A percentile compares a stretch with the other conserved stretches of the same genome.
Conservation (phyloP, 2,113 vertebrate genomes). For the Cephalopholis sonnerati region DNA sequence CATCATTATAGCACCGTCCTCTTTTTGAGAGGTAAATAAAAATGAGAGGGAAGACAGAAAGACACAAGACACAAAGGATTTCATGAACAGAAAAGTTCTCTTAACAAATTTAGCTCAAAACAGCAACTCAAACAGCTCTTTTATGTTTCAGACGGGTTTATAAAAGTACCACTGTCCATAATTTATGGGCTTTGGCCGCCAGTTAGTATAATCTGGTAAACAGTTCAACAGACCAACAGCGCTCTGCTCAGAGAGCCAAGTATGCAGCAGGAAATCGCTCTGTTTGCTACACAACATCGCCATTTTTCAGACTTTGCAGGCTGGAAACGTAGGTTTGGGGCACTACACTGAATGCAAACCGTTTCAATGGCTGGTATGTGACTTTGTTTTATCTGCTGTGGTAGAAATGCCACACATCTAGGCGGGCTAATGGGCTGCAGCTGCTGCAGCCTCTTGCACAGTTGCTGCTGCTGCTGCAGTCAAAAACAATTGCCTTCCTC, state of each 20-base stretch:
- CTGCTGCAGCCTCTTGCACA: constrained; percentile 60
- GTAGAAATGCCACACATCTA: neutral
- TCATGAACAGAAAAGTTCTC: neutral
- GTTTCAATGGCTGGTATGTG: neutral
- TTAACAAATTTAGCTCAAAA: neutral
- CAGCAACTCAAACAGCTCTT: neutral
- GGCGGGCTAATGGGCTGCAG: constrained; percentile 71
- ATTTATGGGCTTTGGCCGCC: neutral
- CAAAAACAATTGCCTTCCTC: neutral
- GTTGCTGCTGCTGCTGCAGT: constrained; percentile 20
- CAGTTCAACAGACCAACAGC: neutral
- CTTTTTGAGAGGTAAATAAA: neutral
- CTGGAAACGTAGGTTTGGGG: neutral
- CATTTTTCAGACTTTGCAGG: constrained; percentile 44
- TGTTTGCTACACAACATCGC: constrained; percentile 43
- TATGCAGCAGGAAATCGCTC: constrained; percentile 56
- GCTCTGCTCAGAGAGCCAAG: neutral
- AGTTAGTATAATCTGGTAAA: neutral
- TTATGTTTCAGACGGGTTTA: neutral
- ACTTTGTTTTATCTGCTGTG: neutral
- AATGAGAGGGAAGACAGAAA: neutral
- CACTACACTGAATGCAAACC: neutral
- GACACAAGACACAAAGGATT: neutral
- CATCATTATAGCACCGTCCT: neutral
- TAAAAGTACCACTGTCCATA: neutral